These are phyloP conservation scores for Atlantisia rogersi DNA, from an alignment of 2,113 vertebrate species.

Conservation along the genomic window DNA sequence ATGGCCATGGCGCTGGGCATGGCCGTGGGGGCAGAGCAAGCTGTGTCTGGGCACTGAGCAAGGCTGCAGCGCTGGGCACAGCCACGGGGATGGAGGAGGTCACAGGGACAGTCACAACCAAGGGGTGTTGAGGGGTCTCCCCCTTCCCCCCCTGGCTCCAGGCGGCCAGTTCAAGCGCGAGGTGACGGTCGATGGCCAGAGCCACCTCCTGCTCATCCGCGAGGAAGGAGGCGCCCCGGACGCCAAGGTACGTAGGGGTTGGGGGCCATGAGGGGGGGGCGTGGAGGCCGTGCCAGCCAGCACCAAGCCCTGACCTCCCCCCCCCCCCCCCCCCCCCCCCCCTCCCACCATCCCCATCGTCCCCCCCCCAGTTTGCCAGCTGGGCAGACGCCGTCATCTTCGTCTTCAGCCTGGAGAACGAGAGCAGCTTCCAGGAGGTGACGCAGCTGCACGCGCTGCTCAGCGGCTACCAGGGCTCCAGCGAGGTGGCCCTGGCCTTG, in stretches of 20 bases:
- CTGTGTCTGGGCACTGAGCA: too few relatives aligned
- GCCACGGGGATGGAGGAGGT: too few relatives aligned
- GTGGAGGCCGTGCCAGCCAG: not conserved
- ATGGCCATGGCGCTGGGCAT: too few relatives aligned
- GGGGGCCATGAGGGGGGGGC: not conserved
- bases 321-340: too few relatives aligned
- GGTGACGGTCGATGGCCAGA: constrained; percentile 90
- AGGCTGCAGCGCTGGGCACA: not conserved
- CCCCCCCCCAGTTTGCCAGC: constrained; percentile 84
- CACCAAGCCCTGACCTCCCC: not conserved
- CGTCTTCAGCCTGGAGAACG: constrained; percentile 96
- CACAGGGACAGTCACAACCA: fast-evolving
- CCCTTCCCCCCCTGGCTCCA: constrained; percentile 32
- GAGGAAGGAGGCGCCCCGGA: constrained; percentile 89
- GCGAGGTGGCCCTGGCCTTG: constrained; percentile 86
- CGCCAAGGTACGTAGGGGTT: constrained; percentile 78
- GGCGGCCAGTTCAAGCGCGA: constrained; percentile 95
- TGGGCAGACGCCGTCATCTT: constrained; percentile 95
- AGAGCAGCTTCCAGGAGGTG: constrained; percentile 92
- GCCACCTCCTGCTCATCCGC: constrained; percentile 91
- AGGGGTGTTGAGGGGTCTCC: fast-evolving
- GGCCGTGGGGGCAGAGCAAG: too few relatives aligned
- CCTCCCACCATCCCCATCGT: not conserved
- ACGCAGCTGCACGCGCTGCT: constrained; percentile 85
- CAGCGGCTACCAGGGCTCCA: constrained; percentile 74